phyloP scores from a whole-genome alignment of 2,888 invertebrate genomes.

The Antheraea yamamai region DNA sequence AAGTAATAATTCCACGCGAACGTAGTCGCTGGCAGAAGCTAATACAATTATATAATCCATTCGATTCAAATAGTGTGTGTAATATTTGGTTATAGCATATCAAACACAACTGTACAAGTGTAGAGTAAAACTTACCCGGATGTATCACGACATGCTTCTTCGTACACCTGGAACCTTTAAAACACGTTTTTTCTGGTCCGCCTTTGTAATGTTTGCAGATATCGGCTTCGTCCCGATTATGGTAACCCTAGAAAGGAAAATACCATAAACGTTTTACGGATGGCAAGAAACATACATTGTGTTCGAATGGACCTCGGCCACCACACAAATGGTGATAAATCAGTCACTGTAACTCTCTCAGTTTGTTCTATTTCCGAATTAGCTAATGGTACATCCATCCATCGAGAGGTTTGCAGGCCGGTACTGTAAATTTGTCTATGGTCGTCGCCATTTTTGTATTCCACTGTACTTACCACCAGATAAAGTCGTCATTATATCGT shows the following conservation, averaged over 20 bases:
- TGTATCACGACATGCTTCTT: conserved; percentile 68
- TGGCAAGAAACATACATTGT: not conserved
- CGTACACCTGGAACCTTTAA: conserved; percentile 66
- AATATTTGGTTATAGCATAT: not conserved
- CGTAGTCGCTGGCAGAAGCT: too few relatives aligned
- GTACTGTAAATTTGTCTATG: too few relatives aligned
- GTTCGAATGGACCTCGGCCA: not conserved
- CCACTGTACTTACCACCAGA: too few relatives aligned
- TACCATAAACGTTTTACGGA: conserved; percentile 5
- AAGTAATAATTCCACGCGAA: too few relatives aligned
- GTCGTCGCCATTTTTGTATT: too few relatives aligned
- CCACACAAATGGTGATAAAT: too few relatives aligned
- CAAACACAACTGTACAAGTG: not conserved
- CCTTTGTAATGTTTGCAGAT: conserved; percentile 77
- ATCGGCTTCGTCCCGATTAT: conserved; percentile 69
- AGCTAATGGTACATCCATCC: too few relatives aligned
- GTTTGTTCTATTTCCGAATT: too few relatives aligned
- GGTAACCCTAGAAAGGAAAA: conserved; percentile 61
- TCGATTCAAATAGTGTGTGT: not conserved
- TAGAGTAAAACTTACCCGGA: conserved; percentile 52
- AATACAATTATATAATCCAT: not conserved
- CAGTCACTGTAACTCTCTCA: too few relatives aligned
- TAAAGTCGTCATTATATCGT: too few relatives aligned
- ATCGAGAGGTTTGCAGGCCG: too few relatives aligned
- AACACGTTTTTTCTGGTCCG: conserved; percentile 67